Evolutionary conservation across 92 coral and sea anemone species (phyloP), one percentile per base, ranked within the genome.

Genomic region (Muricea muricata): DNA sequence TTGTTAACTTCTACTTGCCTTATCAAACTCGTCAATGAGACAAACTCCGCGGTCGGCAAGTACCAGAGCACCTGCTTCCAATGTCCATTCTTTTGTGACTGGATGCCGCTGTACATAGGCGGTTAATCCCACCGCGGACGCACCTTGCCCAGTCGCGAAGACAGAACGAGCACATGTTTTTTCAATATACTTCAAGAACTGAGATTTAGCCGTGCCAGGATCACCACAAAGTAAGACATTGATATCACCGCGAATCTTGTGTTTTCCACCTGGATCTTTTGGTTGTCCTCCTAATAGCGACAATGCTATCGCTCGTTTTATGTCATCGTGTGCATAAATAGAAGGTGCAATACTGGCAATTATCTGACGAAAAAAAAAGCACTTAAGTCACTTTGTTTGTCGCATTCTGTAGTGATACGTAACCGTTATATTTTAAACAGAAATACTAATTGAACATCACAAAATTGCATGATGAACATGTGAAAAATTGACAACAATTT

Each of bases 181-280:
- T 68, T 96, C 99, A 4, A 91, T 90, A 68, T 96, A 96, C 79
- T 96, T 96, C 83, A 96, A 83, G 87, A 96, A 96, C 84, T 96
- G 99, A 28, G 99, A 96, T 78, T 96, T 96, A 28, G 99, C 99
- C 40, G 99, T 96, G 7, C 99, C 99, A 46, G 99, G 99, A 57
- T 96, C 99, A 74, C 99, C 99, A 71, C 99, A 96, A 69, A 96
- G 69, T 13, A 96, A 79, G 41, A 93, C 90, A 83, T 96, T 96
- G 75, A 96, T 70, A 88, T 96, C 99, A 11, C 99, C 99, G 58
- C 99, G 95, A 29, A 96, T 87, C 73, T 96, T 96, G 87, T 96
- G 99, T 76, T 96, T 96, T 30, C 99, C 99, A 82, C 99, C 99
- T 79, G 99, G 99, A 63, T 96, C 99, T 86, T 96, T 96, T 1